These are phyloP conservation scores for Spodoptera litura DNA, from an alignment of 1,140 invertebrate genomes.

Conservation along the genomic window DNA sequence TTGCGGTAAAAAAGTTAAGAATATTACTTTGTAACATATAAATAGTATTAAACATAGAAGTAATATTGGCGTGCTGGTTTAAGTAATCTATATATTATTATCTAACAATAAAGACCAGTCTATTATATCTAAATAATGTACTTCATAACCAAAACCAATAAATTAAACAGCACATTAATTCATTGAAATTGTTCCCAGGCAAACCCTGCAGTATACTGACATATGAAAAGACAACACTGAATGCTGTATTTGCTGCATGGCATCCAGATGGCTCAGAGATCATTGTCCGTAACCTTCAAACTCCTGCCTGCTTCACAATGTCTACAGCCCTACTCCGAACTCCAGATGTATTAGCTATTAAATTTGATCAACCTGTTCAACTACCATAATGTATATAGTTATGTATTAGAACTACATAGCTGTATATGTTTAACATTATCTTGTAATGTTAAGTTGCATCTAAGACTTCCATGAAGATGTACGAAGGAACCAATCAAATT, in stretches of 20 bases:
- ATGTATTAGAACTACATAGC: background rate
- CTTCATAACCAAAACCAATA: background rate
- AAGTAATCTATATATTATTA: no score
- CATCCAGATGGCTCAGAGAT: constrained; percentile 72
- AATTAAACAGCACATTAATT: background rate
- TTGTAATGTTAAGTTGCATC: background rate
- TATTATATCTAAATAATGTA: background rate
- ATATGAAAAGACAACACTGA: constrained; percentile 71
- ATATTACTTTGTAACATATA: no score
- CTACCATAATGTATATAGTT: constrained; percentile 32
- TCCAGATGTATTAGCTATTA: constrained; percentile 73
- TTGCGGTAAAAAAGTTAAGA: no score
- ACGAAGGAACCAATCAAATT: no score
- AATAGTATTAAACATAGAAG: no score
- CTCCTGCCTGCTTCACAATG: constrained; percentile 69
- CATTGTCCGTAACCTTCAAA: constrained; percentile 67
- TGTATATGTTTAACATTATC: background rate
- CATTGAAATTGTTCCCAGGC: constrained; percentile 58
- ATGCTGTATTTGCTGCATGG: constrained; percentile 69
- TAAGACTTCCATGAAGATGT: no score
- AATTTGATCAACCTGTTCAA: constrained; percentile 63
- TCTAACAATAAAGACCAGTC: no score
- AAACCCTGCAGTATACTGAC: constrained; percentile 70
- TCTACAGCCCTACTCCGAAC: constrained; percentile 67
- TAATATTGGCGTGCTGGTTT: no score